Conservation (phyloP, 2,113 vertebrate species). For the Cyprinus carpio region DNA sequence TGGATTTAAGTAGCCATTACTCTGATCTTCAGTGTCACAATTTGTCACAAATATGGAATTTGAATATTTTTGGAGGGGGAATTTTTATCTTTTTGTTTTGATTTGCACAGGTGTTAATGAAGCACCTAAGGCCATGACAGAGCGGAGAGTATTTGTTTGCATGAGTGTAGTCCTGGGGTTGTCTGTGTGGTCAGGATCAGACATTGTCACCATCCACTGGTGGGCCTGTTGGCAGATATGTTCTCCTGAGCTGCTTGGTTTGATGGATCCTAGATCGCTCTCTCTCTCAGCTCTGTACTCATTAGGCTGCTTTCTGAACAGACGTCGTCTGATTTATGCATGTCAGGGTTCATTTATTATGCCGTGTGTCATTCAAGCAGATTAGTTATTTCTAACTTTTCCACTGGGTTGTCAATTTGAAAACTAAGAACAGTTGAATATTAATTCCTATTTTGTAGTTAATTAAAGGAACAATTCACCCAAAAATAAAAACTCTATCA, state of each 20-base stretch:
- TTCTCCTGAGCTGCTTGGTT: background rate
- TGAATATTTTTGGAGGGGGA: background rate
- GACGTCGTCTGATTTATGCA: background rate
- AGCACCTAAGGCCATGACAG: conserved; percentile 30
- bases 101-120: conserved; percentile 38
- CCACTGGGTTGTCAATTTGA: background rate
- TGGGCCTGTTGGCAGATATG: conserved; percentile 8
- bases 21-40: too few relatives aligned
- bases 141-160: conserved; percentile 25
- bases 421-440: background rate
- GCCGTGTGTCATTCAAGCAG: background rate
- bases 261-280: background rate
- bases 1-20: too few relatives aligned
- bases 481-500: background rate
- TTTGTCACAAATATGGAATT: conserved; percentile 36
- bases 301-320: background rate
- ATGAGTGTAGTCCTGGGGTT: background rate
- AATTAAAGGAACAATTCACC: background rate
- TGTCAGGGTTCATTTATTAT: background rate
- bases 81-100: background rate
- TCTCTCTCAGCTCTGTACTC: background rate
- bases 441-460: background rate
- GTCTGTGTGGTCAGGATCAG: conserved; percentile 25
- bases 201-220: background rate
- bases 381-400: background rate